Percentiles rank a stretch among this genome's conserved stretches.
These are phyloP conservation scores for Ictidomys tridecemlineatus DNA, from an alignment of 2,113 vertebrate genomes.

Conservation along the genomic window DNA sequence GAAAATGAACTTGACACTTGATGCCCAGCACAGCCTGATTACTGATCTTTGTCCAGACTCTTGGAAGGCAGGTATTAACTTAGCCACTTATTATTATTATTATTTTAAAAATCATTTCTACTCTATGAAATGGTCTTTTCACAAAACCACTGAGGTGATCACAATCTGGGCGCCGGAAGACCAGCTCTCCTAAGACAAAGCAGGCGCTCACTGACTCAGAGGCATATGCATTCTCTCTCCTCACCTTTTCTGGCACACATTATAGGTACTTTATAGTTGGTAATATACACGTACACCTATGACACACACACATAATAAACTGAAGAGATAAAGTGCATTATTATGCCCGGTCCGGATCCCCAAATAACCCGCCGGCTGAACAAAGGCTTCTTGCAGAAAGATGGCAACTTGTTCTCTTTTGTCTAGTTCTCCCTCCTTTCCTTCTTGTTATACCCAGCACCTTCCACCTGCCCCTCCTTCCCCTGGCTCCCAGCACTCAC, in stretches of 20 bases:
- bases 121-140: conserved; percentile 7
- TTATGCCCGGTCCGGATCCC: conserved; percentile 62
- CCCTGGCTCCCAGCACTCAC: not conserved
- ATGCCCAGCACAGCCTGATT: not conserved
- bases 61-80: not conserved
- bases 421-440: conserved; percentile 40
- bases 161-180: not conserved
- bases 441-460: not conserved
- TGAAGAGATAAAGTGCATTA: conserved; percentile 60
- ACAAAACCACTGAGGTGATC: not conserved
- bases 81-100: not conserved
- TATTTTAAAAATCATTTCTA: not conserved
- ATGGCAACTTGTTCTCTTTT: conserved; percentile 19
- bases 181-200: not conserved
- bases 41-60: not conserved
- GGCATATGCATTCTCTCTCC: not conserved
- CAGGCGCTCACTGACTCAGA: conserved; percentile 46
- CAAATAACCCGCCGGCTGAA: conserved; percentile 62
- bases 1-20: not conserved
- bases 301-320: conserved; percentile 77
- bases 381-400: conserved; percentile 61
- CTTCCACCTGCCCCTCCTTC: not conserved
- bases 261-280: conserved; percentile 60
- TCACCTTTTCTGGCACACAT: conserved; percentile 27
- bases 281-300: conserved; percentile 69